Base-by-base conservation (phyloP, 2,113 vertebrate genomes). In the Microcebus murinus region DNA sequence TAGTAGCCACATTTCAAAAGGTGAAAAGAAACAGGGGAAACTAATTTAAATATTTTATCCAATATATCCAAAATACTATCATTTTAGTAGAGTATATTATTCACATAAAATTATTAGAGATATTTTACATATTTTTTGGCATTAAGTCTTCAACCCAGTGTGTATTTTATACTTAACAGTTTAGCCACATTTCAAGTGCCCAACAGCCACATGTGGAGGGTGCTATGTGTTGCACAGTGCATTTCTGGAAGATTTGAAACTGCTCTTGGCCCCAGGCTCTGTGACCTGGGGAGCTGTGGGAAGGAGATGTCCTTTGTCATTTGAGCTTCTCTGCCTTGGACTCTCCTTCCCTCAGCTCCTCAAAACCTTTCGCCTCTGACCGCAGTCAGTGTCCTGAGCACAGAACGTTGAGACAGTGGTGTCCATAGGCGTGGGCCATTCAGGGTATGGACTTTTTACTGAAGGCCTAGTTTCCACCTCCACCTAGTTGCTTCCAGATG, bases 41-140 rank as follows among this genome's bases (percentile, higher is more conserved):
- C 86, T 77, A 57, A 87, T 84, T 95, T 95, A 57, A 79, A 82
- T 70, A 61, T 59, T 92, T 84, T 67, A 84, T 90, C 39, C 17
- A 61, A 1, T 57, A 23, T 79, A 83, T 70, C 42, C 61, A 86
- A 93, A 91, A 65, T 88, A 50, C 36, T 91, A 84, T 77, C 39
- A 45, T 96, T 91, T 92, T 20, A 36, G 3, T 63, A 57, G 8
- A 42, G 3, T 63, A 42, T 87, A 73, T 74, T 87, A 74, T 61
- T 39, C 31, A 4, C 59, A 48, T 59, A 73, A 86, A 83, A 79
- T 74, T 82, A 86, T 87, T 39, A 90, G 94, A 57, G 13, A 48
- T 86, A 36, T 76, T 94, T 87, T 80, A 15, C 15, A 20, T 14
- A 71, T 65, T 70, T 88, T 84, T 20, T n/a, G 17, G 15, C 45